Conservation (phyloP, 2,113 vertebrate species). For the Herpailurus yagouaroundi region DNA sequence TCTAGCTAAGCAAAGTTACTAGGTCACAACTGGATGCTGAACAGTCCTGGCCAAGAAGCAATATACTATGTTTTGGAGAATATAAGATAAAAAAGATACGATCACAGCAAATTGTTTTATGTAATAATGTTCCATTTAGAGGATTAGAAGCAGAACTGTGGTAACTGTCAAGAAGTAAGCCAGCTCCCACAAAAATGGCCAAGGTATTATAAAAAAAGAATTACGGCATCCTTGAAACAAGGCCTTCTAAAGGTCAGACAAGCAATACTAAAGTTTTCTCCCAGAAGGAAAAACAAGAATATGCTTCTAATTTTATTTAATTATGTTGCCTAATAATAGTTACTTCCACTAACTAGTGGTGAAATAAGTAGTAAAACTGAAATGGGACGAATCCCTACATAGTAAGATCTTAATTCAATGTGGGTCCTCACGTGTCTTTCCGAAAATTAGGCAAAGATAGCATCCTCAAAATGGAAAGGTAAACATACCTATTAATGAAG, state of each 20-base stretch:
- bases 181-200: background rate
- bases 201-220: slow-evolving; percentile 48
- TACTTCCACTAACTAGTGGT: background rate
- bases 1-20: background rate
- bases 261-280: background rate
- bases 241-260: slow-evolving; percentile 51
- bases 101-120: slow-evolving; percentile 62
- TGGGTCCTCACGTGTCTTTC: background rate
- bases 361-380: background rate
- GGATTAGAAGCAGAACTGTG: slow-evolving; percentile 76
- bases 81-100: slow-evolving; percentile 37
- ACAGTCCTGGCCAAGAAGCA: background rate
- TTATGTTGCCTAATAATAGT: background rate
- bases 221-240: slow-evolving; percentile 2
- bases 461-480: background rate
- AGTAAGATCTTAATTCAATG: background rate
- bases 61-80: background rate
- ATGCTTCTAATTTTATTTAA: slow-evolving; percentile 38
- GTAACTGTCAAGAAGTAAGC: slow-evolving; percentile 31
- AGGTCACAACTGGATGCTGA: slow-evolving; percentile 9
- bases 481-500: background rate
- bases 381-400: slow-evolving; percentile 5
- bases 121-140: slow-evolving; percentile 73
- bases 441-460: slow-evolving; percentile 65
- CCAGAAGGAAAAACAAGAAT: slow-evolving; percentile 46